Percentiles rank a stretch among this genome's conserved stretches.
Conservation (phyloP, 2,113 vertebrate species). For the Phodopus roborovskii region DNA sequence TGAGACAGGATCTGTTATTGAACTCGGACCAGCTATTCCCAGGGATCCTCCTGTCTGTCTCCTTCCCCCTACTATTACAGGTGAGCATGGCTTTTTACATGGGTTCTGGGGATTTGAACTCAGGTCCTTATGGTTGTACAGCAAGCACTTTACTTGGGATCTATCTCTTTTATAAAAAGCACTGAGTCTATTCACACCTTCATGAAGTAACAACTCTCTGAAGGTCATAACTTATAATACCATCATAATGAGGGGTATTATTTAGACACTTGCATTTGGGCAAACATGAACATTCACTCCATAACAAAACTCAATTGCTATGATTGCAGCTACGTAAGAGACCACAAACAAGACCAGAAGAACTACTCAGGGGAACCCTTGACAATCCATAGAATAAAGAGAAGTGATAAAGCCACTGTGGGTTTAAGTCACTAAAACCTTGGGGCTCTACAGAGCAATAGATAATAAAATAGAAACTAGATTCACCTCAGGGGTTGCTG, state of each 20-base stretch:
- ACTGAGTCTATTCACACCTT: background rate
- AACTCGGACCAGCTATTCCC: background rate
- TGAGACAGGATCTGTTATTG: background rate
- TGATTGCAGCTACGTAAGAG: background rate
- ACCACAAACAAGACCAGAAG: background rate
- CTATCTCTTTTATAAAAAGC: background rate
- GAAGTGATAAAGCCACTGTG: background rate
- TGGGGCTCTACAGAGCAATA: background rate
- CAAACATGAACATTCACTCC: background rate
- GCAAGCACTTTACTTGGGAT: background rate
- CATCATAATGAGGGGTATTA: background rate
- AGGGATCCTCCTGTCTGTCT: too few relatives aligned
- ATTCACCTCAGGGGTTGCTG: background rate
- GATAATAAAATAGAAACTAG: constrained; percentile 21
- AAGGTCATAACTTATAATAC: background rate
- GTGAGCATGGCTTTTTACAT: background rate
- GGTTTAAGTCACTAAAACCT: background rate
- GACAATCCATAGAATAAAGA: background rate
- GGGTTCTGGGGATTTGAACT: background rate
- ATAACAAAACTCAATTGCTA: background rate
- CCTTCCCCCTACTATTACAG: background rate
- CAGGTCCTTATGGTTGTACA: background rate
- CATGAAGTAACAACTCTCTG: background rate
- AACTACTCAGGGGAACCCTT: background rate
- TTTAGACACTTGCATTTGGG: background rate